Conservation (phyloP, 1,140 invertebrate genomes). For the Drosophila pandora region DNA sequence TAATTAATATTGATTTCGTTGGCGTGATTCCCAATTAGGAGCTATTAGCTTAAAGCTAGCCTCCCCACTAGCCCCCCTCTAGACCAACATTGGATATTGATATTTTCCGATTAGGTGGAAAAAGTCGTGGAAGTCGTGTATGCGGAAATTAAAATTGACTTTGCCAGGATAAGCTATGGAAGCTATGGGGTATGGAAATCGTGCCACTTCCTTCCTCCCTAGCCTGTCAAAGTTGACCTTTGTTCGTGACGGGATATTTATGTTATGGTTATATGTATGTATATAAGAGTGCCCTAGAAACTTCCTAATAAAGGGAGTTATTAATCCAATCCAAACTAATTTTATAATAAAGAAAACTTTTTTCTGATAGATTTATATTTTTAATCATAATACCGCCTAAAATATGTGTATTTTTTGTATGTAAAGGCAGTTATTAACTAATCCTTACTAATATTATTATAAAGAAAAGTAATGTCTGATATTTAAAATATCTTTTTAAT, state of each 20-base stretch:
- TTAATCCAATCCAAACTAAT: background rate
- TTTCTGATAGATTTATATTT: no score
- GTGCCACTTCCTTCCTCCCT: background rate
- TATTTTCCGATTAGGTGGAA: constrained; percentile 32
- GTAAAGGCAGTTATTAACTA: no score
- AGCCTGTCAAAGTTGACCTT: constrained; percentile 9
- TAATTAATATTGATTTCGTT: constrained; percentile 58
- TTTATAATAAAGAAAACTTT: no score
- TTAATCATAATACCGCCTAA: no score
- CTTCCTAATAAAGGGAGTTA: background rate
- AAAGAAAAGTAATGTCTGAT: no score
- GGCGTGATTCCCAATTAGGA: constrained; percentile 43
- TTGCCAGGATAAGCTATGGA: constrained; percentile 1
- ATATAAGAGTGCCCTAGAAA: background rate
- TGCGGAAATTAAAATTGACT: constrained; percentile 32
- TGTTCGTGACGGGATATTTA: constrained; percentile 4
- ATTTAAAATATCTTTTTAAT: no score
- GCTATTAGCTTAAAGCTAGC: background rate
- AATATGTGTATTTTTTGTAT: no score
- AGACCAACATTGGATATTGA: constrained; percentile 24
- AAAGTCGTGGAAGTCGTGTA: background rate
- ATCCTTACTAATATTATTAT: no score
- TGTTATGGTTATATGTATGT: background rate
- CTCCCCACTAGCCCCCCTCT: no score
- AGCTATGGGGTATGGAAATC: background rate